Conservation (phyloP, 1,140 invertebrate species). For the Cotesia typhae region DNA sequence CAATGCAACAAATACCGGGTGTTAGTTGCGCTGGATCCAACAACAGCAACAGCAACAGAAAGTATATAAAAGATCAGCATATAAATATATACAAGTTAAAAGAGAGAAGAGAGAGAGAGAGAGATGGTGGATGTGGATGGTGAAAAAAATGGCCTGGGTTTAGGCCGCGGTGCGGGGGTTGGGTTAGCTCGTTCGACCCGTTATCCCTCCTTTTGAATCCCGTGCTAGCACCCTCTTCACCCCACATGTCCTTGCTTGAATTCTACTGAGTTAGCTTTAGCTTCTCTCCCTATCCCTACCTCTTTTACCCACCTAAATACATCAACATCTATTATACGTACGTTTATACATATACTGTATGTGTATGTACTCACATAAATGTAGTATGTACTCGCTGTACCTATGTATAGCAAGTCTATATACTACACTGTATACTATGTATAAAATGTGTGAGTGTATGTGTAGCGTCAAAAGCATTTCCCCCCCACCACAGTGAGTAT, state of each 20-base stretch:
- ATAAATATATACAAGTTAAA: no score
- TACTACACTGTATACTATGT: no score
- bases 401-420: no score
- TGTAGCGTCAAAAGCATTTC: slow-evolving; percentile 17
- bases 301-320: background rate
- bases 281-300: slow-evolving; percentile 14
- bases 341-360: no score
- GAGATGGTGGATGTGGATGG: background rate
- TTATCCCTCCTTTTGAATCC: slow-evolving; percentile 58
- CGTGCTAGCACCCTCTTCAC: slow-evolving; percentile 35
- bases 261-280: slow-evolving; percentile 38
- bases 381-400: no score
- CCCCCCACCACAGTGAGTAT: slow-evolving; percentile 33
- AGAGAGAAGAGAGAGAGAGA: no score
- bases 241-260: slow-evolving; percentile 55
- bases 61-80: no score
- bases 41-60: no score
- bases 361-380: no score
- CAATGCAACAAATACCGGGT: no score
- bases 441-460: no score
- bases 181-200: slow-evolving; percentile 67
- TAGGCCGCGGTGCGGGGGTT: slow-evolving; percentile 42
- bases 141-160: background rate
- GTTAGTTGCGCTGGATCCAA: no score
- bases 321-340: background rate